Evolutionary conservation across 2,113 vertebrate species (phyloP), one percentile per base, ranked within the genome.

Genomic region (Dryoscopus gambensis): DNA sequence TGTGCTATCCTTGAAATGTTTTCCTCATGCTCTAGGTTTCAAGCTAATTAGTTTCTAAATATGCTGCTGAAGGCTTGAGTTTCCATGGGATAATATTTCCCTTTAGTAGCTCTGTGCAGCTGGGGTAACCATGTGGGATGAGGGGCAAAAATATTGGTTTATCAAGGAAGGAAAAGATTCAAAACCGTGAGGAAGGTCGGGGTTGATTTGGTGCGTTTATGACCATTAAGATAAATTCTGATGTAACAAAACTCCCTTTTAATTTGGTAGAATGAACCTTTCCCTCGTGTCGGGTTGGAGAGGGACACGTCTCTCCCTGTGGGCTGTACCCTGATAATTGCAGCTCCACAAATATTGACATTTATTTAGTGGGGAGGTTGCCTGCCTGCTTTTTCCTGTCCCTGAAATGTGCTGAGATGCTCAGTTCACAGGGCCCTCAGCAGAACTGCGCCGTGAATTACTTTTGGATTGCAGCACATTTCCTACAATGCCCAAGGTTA

Each of bases 21-120:
- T 97, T 87, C 84, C 93, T 89, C 78, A 4, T 64, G 75, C 59
- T 94, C 68, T 25, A 55, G 83, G 65, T 93, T 95, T 91, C 70
- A 40, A 97, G 69, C 83, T 97, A 97, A 95, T 97, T 97, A 96
- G 85, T 94, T 97, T 89, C 88, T 90, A 97, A 97, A 95, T 85
- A 94, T 55, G 93, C 84, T 90, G 78, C 40, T n/a, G 73, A 85
- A 89, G 80, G 62, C 64, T 94, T 86, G 87, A 55, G 78, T 78
- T 92, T 94, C 79, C 28, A 42, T 49, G 74, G 76, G 74, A 27
- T 84, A 92, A 37, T 87, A 55, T 80, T 96, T 92, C 91, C 63
- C 57, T 63, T 23, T n/a, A 49, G 53, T 67, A 94, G 75, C 35
- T 77, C 76, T 84, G 40, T 91, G 65, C 88, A 71, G 78, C 74